phyloP scores from a whole-genome alignment of 2,888 invertebrate genomes.

The Drosophila histrio region DNA sequence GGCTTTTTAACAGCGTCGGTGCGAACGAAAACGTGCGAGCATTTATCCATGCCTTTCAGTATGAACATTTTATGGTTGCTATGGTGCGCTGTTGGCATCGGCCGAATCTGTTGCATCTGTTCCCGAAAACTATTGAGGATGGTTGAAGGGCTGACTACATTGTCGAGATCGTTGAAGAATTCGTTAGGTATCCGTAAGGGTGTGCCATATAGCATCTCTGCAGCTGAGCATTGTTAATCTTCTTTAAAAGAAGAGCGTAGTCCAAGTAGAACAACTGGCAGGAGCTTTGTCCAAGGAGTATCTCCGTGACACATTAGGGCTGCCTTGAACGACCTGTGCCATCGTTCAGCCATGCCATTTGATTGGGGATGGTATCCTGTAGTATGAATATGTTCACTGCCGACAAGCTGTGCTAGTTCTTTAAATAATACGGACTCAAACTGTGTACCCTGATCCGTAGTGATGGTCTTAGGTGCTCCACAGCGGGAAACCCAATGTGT shows the following conservation, averaged over 20 bases:
- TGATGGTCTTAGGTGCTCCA: constrained; percentile 11
- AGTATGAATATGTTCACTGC: constrained; percentile 2
- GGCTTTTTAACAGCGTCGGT: too few species aligned
- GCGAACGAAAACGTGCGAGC: too few species aligned
- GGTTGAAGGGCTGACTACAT: too few species aligned
- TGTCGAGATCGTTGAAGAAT: too few species aligned
- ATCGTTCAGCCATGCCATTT: neutral
- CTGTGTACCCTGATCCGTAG: neutral
- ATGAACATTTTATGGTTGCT: too few species aligned
- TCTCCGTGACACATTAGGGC: neutral
- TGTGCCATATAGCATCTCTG: neutral
- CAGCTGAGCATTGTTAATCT: neutral
- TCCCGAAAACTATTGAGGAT: too few species aligned
- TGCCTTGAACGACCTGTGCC: neutral
- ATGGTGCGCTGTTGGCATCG: too few species aligned
- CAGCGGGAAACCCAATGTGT: constrained; percentile 5
- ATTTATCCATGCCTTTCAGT: too few species aligned
- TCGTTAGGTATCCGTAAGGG: too few species aligned
- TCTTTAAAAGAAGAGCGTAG: neutral
- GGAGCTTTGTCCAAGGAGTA: neutral
- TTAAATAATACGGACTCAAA: constrained; percentile 2
- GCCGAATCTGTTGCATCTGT: too few species aligned
- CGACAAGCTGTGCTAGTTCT: neutral
- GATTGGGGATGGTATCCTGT: constrained; percentile 1
- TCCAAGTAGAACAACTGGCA: neutral